Evolutionary conservation across 1,140 invertebrate species (phyloP), one percentile per base, ranked within the genome.

Genomic region (Chironomus tepperi): DNA sequence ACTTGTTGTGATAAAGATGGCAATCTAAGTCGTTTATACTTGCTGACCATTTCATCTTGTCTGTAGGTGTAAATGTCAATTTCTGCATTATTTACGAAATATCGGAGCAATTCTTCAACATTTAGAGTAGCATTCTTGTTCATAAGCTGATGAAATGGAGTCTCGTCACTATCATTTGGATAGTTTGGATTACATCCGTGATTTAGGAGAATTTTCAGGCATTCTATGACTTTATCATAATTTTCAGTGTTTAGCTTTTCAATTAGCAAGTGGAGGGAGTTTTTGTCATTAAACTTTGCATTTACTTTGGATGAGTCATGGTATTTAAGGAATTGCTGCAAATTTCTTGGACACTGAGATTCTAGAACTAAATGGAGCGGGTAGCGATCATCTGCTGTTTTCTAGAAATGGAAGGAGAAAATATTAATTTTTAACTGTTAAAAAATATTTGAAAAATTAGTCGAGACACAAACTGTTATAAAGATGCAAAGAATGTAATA

Each of bases 151-250:
- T 88, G 85, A 43, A 91, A 80, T 0, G 90, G 86, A 1, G 90
- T 90, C 21, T 86, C 77, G 8, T 88, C 86, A 77, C 85, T 83
- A 76, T 79, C 81, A 78, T 92, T 89, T 0, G 86, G 84, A 65
- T 87, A 82, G 78, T 90, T 92, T 0, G 88, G 85, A 77, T 90
- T 86, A 18, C 87, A 88, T 0, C 85, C 85, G 43, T 84, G 82
- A 75, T 87, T 82, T 6, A 91, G 77, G 3, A 91, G 79, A 3
- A 85, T 84, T 80, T 77, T 84, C 77, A 79, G 86, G 84, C 74
- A 84, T 77, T 16, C 76, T 34, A 72, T 83, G 75, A 76, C 83
- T 79, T 76, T 81, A 74, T 77, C 82, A 80, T 67, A 83, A 80
- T 78, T 86, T 78, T 75, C 86, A 43, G 84, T 82, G 76, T 84